phyloP scores from a whole-genome alignment of 92 coral and sea anemone species.

The Isaurus tuberculatus region DNA sequence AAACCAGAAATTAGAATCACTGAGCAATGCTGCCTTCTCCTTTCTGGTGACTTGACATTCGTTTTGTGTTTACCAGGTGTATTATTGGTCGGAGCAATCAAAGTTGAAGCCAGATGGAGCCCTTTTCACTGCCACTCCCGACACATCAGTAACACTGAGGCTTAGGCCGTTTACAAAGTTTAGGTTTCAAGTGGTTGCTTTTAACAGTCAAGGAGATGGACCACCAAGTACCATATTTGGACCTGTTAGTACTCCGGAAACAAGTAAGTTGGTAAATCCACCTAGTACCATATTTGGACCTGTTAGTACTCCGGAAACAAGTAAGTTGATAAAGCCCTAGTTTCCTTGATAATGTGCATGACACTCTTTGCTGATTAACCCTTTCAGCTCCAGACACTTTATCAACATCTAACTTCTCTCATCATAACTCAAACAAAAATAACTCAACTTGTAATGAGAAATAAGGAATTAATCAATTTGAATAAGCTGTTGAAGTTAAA shows the following conservation, averaged over 20 bases:
- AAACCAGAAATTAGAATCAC: background rate
- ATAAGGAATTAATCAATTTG: too few species aligned
- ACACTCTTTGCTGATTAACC: too few species aligned
- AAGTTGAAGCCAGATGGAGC: conserved; percentile 73
- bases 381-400: too few species aligned
- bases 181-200: conserved; percentile 95
- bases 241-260: conserved; percentile 88
- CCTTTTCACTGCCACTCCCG: conserved; percentile 61
- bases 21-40: background rate
- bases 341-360: too few species aligned
- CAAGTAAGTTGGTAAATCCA: conserved; percentile 64
- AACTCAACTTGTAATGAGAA: too few species aligned
- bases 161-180: conserved; percentile 83
- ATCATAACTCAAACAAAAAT: too few species aligned
- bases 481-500: too few species aligned
- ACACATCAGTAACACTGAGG: conserved; percentile 68
- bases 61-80: conserved; percentile 61
- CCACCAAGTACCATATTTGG: conserved; percentile 90
- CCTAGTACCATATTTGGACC: conserved; percentile 89
- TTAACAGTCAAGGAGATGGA: conserved; percentile 93
- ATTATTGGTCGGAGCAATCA: conserved; percentile 79
- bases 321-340: conserved; percentile 53
- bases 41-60: background rate
- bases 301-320: conserved; percentile 86
- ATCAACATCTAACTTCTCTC: too few species aligned